Evolutionary conservation across 2,797 vertebrate species (phyloP).

Genomic region (Microctenopoma lineatum): DNA sequence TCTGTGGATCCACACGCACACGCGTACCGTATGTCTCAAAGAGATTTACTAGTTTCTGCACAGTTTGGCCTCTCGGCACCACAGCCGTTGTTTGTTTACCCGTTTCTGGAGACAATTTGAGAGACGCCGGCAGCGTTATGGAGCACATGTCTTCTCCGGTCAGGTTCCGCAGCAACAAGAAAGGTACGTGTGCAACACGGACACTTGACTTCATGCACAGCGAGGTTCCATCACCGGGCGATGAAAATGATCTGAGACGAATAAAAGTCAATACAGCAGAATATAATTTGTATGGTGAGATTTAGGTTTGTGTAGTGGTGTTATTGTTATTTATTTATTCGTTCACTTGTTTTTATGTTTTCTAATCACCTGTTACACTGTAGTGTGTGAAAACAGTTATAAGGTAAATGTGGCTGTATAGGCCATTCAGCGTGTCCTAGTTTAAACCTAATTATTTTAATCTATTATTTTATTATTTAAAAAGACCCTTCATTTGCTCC

Average conservation of each 20-base stretch:
- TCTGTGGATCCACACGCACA: not conserved
- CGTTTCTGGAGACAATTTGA: slow-evolving; percentile 4
- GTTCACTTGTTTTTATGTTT: not conserved
- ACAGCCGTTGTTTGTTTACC: not conserved
- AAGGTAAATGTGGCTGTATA: not conserved
- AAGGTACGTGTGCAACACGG: slow-evolving; percentile 53
- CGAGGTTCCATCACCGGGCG: no score
- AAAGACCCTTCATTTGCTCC: not conserved
- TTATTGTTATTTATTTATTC: not conserved
- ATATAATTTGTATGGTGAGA: no score
- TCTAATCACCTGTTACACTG: no score
- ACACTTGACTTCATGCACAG: not conserved
- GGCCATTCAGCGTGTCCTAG: not conserved
- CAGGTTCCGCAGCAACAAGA: slow-evolving; percentile 65
- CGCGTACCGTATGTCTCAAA: not conserved
- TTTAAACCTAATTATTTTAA: not conserved
- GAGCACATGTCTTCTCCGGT: slow-evolving; percentile 79
- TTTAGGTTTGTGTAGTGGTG: no score
- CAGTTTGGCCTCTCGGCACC: not conserved
- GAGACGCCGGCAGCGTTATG: slow-evolving; percentile 49
- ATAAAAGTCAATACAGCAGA: no score
- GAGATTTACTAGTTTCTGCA: not conserved
- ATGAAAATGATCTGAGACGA: no score
- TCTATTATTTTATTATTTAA: not conserved
- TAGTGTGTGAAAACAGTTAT: not conserved